Evolutionary conservation across 2,797 vertebrate genomes (phyloP).

Genomic region (Enteromius fasciolatus): DNA sequence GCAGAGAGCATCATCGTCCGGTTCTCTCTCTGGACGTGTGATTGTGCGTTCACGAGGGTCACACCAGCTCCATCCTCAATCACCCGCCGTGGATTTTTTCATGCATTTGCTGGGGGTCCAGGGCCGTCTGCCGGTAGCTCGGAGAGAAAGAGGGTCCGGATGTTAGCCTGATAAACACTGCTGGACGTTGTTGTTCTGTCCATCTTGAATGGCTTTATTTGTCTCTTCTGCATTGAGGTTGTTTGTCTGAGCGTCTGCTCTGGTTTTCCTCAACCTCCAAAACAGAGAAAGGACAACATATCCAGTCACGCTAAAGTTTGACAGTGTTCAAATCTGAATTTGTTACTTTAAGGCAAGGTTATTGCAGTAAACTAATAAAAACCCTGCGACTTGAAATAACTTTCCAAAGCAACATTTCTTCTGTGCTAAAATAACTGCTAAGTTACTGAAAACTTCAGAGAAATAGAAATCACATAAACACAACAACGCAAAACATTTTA

Average conservation of each 20-base stretch:
- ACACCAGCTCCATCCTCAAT: neutral
- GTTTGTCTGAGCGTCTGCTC: slow-evolving; percentile 69
- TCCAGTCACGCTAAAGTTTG: neutral
- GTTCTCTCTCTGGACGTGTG: neutral
- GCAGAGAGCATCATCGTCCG: slow-evolving; percentile 7
- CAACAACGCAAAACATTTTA: neutral
- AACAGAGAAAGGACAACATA: slow-evolving; percentile 35
- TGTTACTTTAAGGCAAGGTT: neutral
- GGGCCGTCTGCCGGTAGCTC: neutral
- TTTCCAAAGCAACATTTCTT: neutral
- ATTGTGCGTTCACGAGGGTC: slow-evolving; percentile 7
- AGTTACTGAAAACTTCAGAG: neutral
- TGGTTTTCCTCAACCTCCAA: slow-evolving; percentile 78
- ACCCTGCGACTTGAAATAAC: neutral
- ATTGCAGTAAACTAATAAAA: too few relatives aligned
- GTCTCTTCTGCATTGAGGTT: slow-evolving; percentile 73
- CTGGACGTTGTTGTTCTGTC: slow-evolving; percentile 80
- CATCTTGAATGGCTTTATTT: slow-evolving; percentile 77
- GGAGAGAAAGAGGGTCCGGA: neutral
- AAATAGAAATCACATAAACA: too few relatives aligned
- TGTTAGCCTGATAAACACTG: slow-evolving; percentile 73
- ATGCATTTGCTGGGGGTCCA: neutral
- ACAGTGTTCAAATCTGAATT: neutral
- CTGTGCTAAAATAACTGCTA: neutral
- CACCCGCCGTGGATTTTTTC: slow-evolving; percentile 8